Evolutionary conservation across 1,140 invertebrate genomes (phyloP), one percentile per base, ranked within the genome.

Genomic region (Elymnias hypermnestra): DNA sequence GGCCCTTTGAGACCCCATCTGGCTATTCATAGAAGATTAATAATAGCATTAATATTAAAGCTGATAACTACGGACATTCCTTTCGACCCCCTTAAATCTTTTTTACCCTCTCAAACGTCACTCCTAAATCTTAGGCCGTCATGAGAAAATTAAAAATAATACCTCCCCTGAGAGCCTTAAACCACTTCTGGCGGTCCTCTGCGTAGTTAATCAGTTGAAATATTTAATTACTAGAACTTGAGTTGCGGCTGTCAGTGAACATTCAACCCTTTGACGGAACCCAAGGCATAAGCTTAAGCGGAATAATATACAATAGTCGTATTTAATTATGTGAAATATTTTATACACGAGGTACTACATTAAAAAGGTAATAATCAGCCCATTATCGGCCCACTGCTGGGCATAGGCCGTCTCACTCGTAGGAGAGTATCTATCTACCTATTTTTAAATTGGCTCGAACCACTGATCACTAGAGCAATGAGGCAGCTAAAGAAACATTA

Each of bases 201-300:
- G 62, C 58, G 63, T 63, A 72, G 64, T 81, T 79, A 79, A 83
- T 83, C 72, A 83, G 72, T 66, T 78, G 67, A 79, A 75, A 83
- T 77, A 79, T 81, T 81, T 81, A 81, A 83, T 83, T 79, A 79
- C 63, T 59, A 57, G 53, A 53, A 52, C 59, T 63, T 57, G 65
- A 54, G 51, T 48, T 65, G 56, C 45, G 54, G 61, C 57, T 71
- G 66, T 74, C 63, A 63, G 58, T 65, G 49, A 36, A 36, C 38
- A 49, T 49, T 62, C 69, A 72, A 73, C 65, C 64, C 71, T 70
- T 57, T 31, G 22, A 21, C 13, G 19, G 5, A 35, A 46, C 37
- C 5, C n/a, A 61, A 64, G 56, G 25, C 15, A 51, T 14, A 53
- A 57, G 31, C 53, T 21, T 4, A 39, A 39, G 22, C 19, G 21